Evolutionary conservation across 1,140 invertebrate species (phyloP), one percentile per base, ranked within the genome.

Genomic region (Triops cancriformis): DNA sequence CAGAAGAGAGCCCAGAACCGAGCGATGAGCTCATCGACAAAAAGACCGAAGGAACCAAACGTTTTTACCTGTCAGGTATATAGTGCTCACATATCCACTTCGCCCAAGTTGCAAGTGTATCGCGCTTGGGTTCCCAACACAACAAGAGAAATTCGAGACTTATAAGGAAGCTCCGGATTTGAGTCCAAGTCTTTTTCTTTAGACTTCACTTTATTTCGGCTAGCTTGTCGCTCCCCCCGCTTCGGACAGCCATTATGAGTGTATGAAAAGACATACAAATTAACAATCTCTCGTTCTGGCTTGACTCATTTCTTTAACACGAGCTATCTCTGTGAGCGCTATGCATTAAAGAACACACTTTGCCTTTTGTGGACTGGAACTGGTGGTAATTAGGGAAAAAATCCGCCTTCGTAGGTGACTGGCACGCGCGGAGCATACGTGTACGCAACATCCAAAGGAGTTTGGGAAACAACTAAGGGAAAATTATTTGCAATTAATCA

Each of bases 1-100:
- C 51, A 64, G 51, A 64, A 64, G 51, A 64, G 51, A 64, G 51
- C 14, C 5, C 14, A 23, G 23, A 64, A 18, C 51, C 51, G 51
- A 64, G 51, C 51, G 51, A 64, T 64, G 51, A 64, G 51, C 51
- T 64, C 51, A 64, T 64, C 51, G 51, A 18, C 51, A 64, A 64
- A 64, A 64, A 64, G 51, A 64, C 51, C 51, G 51, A 64, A 64
- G 23, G 18, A 23, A 64, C 31, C 31, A 64, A 64, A 64, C 51
- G 51, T 64, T 64, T 64, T 64, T 64, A 64, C 51, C 51, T 64
- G 51, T 64, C 51, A 64, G 51, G 51, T 64, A 64, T 64, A 64
- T 64, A 64, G 51, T 18, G 51, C 51, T 64, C 51, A 64, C 51
- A 64, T 64, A 64, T 64, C 51, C 51, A 64, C 51, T 64, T 64